Percentiles rank a stretch among this genome's conserved stretches.
Evolutionary conservation across 2,113 vertebrate genomes (phyloP).

Genomic region (Syngnathus typhle): DNA sequence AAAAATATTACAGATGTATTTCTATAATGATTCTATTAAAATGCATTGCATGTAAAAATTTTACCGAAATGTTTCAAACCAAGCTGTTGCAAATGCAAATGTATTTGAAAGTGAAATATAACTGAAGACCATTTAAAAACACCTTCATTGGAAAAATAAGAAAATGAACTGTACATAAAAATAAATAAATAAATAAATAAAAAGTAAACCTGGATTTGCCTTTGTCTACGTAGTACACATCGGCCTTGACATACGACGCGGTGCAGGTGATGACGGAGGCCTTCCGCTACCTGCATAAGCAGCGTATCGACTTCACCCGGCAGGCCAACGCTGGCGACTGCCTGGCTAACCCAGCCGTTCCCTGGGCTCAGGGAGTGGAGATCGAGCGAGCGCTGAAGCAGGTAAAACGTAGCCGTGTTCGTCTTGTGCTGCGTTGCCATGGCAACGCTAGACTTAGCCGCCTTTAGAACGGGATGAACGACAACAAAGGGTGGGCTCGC

Average conservation of each 20-base stretch:
- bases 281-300: constrained; percentile 91
- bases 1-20: no score
- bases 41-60: no score
- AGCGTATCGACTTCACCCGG: constrained; percentile 91
- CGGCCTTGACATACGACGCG: constrained; percentile 93
- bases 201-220: neutral
- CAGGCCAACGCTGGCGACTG: constrained; percentile 95
- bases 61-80: no score
- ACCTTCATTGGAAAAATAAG: no score
- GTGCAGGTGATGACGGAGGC: constrained; percentile 98
- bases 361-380: constrained; percentile 96
- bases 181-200: no score
- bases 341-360: constrained; percentile 94
- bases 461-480: constrained; percentile 1
- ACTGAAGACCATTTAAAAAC: no score
- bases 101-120: no score
- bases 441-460: constrained; percentile 28
- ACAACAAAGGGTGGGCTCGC: constrained; percentile 15
- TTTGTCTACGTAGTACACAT: constrained; percentile 79
- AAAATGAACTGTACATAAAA: neutral
- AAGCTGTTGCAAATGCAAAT: no score
- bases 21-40: no score
- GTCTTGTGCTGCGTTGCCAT: constrained; percentile 19
- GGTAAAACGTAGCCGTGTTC: constrained; percentile 48
- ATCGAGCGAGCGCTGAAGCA: constrained; percentile 97